Evolutionary conservation across 2,113 vertebrate genomes (phyloP).

Genomic region (Lasiurus borealis): DNA sequence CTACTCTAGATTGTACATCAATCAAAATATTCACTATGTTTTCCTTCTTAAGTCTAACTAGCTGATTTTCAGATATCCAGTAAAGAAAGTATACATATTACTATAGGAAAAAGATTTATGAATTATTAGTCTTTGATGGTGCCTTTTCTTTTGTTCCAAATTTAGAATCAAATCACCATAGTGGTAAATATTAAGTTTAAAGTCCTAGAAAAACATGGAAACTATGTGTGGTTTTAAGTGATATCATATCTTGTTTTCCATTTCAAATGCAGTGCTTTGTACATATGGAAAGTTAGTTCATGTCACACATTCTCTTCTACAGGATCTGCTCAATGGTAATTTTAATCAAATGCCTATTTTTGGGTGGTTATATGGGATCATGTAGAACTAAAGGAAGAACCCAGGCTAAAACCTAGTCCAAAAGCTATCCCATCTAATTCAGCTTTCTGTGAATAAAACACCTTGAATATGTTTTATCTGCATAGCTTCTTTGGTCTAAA

Average conservation of each 20-base stretch:
- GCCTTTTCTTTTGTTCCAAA: neutral
- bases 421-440: neutral
- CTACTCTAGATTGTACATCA: neutral
- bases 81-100: neutral
- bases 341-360: conserved; percentile 14
- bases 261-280: neutral
- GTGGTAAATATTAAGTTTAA: conserved; percentile 1
- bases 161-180: conserved; percentile 48
- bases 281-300: neutral
- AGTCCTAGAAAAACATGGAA: neutral
- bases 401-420: neutral
- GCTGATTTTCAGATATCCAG: neutral
- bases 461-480: conserved; percentile 66
- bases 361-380: neutral
- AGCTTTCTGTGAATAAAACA: conserved; percentile 50
- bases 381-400: conserved; percentile 22
- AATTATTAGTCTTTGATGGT: neutral
- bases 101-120: neutral
- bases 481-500: conserved; percentile 65
- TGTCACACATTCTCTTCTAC: neutral
- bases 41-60: conserved; percentile 21
- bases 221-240: conserved; percentile 35
- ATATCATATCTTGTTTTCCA: neutral
- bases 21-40: neutral
- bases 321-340: neutral